phyloP scores from a whole-genome alignment of 2,113 vertebrate genomes.

The Otus sunia region DNA sequence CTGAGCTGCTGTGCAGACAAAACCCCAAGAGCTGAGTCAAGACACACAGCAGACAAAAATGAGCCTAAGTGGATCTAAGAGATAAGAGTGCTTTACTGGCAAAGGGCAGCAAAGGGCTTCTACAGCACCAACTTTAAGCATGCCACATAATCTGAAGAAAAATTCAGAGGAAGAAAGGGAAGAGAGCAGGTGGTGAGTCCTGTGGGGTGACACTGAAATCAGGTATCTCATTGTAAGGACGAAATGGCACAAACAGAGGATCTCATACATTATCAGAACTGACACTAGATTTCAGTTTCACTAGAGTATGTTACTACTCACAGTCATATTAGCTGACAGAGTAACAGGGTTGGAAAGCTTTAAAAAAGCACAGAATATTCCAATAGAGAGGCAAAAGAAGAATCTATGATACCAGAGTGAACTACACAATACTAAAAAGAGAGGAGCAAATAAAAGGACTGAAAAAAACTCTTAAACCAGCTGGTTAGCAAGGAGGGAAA shows the following conservation, averaged over 20 bases:
- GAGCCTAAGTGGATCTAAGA: neutral
- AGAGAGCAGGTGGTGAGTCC: neutral
- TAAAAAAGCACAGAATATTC: neutral
- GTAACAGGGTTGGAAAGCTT: neutral
- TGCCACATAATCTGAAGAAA: neutral
- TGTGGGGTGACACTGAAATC: neutral
- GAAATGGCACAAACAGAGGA: neutral
- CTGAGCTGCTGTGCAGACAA: neutral
- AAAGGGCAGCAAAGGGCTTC: neutral
- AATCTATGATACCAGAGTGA: neutral
- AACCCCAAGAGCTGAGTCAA: neutral
- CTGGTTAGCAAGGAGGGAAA: neutral
- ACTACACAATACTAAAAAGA: neutral
- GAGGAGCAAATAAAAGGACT: neutral
- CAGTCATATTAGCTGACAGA: neutral
- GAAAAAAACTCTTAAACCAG: neutral
- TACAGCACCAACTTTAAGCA: neutral
- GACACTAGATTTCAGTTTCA: neutral
- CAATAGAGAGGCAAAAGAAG: neutral
- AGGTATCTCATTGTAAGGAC: neutral
- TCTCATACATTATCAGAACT: neutral
- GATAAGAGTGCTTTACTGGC: neutral
- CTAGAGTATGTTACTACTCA: neutral
- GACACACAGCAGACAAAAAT: neutral
- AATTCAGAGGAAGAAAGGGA: neutral